Percentiles rank a stretch among this genome's conserved stretches.
phyloP scores from a whole-genome alignment of 2,113 vertebrate genomes.

The Myodes glareolus region DNA sequence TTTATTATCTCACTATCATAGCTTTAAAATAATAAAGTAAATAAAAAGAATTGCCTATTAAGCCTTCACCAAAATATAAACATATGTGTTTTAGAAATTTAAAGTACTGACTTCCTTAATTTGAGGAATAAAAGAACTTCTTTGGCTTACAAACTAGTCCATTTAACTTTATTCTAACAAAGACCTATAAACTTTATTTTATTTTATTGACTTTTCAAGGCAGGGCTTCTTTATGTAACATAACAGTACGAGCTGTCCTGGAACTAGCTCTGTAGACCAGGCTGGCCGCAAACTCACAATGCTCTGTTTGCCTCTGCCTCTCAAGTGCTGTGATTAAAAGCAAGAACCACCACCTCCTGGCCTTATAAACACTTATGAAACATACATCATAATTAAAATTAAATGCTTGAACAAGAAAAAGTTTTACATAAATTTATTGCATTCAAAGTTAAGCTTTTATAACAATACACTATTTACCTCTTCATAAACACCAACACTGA shows the following conservation, averaged over 20 bases:
- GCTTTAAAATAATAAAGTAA: constrained; percentile 44
- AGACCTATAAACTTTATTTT: constrained; percentile 3
- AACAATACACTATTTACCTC: constrained; percentile 86
- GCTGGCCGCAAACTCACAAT: too few species aligned
- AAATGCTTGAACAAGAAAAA: constrained; percentile 88
- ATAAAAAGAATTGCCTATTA: neutral
- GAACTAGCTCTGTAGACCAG: too few species aligned
- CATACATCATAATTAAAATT: constrained; percentile 82
- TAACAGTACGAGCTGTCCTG: too few species aligned
- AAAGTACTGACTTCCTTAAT: constrained; percentile 44
- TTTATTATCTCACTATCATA: neutral
- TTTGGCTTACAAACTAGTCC: constrained; percentile 25
- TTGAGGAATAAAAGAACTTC: constrained; percentile 46
- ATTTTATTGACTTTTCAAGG: too few species aligned
- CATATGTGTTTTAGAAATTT: neutral
- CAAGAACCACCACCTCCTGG: too few species aligned
- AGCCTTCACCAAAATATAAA: constrained; percentile 1
- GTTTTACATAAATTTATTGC: constrained; percentile 89
- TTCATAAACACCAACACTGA: constrained; percentile 85
- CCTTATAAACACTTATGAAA: constrained; percentile 3
- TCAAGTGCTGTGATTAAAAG: too few species aligned
- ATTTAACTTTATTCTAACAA: neutral
- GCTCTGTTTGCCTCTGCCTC: too few species aligned
- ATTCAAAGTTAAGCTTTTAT: constrained; percentile 86
- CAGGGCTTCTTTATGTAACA: too few species aligned